Evolutionary conservation across 2,797 vertebrate species (phyloP).

Genomic region (Enteromius mattozi): DNA sequence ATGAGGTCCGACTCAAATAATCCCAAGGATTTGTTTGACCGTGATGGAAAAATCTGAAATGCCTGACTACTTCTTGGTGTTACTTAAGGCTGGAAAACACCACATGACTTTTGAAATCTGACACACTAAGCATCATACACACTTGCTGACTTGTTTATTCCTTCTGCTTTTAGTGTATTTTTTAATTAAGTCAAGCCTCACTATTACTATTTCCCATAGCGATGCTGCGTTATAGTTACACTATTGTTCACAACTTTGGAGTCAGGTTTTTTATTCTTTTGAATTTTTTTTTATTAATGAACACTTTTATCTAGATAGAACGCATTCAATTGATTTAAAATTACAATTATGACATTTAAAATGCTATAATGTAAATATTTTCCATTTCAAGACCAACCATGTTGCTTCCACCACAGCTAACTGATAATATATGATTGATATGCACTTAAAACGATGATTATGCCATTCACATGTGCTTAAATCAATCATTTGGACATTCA

Average conservation of each 20-base stretch:
- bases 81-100: neutral
- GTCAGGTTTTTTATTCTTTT: neutral
- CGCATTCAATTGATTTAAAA: no score
- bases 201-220: neutral
- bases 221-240: neutral
- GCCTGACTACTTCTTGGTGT: neutral
- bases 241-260: neutral
- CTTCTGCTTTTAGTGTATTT: neutral
- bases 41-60: constrained; percentile 1
- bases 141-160: neutral
- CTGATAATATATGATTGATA: no score
- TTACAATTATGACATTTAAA: no score
- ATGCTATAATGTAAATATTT: no score
- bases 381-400: no score
- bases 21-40: neutral
- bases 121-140: neutral
- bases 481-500: no score
- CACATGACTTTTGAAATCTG: neutral
- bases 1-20: neutral
- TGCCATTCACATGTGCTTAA: no score
- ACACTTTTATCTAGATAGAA: neutral
- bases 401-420: no score
- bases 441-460: no score
- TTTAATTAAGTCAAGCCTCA: neutral
- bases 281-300: no score